These are phyloP conservation scores for Eupeodes latifasciatus DNA, from an alignment of 2,888 invertebrate genomes.

Conservation along the genomic window DNA sequence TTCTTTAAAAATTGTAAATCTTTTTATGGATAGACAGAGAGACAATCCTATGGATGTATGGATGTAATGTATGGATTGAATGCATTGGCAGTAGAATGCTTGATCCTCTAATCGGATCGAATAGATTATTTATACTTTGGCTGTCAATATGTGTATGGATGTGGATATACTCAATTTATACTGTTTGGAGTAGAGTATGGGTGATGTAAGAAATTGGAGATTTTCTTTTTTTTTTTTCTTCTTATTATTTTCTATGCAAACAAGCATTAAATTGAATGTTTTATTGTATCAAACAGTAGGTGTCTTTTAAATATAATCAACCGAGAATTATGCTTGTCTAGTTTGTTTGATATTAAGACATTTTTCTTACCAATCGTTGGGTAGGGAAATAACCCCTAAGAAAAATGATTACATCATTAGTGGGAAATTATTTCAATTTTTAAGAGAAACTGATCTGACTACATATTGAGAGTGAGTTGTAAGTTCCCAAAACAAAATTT, in stretches of 20 bases:
- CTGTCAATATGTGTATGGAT: slow-evolving; percentile 41
- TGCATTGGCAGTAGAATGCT: slow-evolving; percentile 68
- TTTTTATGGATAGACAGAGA: slow-evolving; percentile 70
- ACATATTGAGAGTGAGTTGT: too few species aligned
- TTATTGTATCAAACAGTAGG: slow-evolving; percentile 24
- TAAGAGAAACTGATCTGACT: too few species aligned
- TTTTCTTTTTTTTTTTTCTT: slow-evolving; percentile 17
- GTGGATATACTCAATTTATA: not conserved
- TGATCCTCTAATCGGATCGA: slow-evolving; percentile 66
- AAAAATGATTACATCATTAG: too few species aligned
- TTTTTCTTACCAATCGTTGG: too few species aligned
- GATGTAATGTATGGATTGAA: slow-evolving; percentile 24
- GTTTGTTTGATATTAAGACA: not conserved
- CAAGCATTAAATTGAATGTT: slow-evolving; percentile 42
- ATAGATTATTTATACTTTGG: slow-evolving; percentile 69
- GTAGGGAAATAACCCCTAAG: too few species aligned
- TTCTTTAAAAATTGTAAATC: slow-evolving; percentile 62
- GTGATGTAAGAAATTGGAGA: slow-evolving; percentile 69
- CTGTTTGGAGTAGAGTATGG: not conserved
- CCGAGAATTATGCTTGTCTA: too few species aligned
- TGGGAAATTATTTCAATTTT: too few species aligned
- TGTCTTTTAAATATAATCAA: not conserved
- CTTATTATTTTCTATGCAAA: slow-evolving; percentile 28
- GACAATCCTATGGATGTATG: too few species aligned
- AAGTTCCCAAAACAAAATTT: too few species aligned